Evolutionary conservation across 2,888 invertebrate species (phyloP), one percentile per base, ranked within the genome.

Genomic region (Reticulitermes lucifugus): DNA sequence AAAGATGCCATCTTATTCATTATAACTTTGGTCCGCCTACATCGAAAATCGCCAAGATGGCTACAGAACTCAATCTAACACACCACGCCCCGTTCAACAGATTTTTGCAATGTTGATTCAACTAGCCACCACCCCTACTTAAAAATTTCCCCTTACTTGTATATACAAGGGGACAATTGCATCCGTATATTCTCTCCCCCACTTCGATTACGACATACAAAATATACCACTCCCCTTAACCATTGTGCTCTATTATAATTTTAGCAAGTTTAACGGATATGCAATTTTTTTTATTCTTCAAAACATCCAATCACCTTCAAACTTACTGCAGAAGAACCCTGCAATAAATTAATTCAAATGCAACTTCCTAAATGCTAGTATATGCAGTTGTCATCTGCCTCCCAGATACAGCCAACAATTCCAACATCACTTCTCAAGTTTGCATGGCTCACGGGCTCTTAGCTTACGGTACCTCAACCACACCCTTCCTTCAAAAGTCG

Each of bases 11-110:
- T 79, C 43, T 81, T 65, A 43, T 43, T 25, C 81, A 81, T 22
- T 22, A 70, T 70, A 46, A 59, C 46, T 70, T 22, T 25, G 29
- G 12, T 43, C 77, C 22, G 73, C 25, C 29, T 70, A 55, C 14
- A 51, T n/a, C 5, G 41, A 70, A 81, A 81, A 60, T 81, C 25
- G 65, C 81, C 41, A 81, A 81, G 43, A 81, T 81, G 81, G 81
- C 81, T 35, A 43, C 65, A 29, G 21, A 77, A 77, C 9, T 21
- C 1, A 46, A 46, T 46, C n/a, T 77, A 12, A 21, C 4, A 46
- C 46, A 41, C 77, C 77, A 77, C 77, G 77, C 77, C 77, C 77
- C 22, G 6, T n/a, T 41, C 21, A 21, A 73, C 41, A 73, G 41
- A 73, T 25, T 73, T 73, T 73, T 41, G 73, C 73, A 73, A 73